A percentile compares a stretch with the other conserved stretches of the same genome.
phyloP scores from a whole-genome alignment of 2,113 vertebrate genomes.

The Casuarius casuarius region DNA sequence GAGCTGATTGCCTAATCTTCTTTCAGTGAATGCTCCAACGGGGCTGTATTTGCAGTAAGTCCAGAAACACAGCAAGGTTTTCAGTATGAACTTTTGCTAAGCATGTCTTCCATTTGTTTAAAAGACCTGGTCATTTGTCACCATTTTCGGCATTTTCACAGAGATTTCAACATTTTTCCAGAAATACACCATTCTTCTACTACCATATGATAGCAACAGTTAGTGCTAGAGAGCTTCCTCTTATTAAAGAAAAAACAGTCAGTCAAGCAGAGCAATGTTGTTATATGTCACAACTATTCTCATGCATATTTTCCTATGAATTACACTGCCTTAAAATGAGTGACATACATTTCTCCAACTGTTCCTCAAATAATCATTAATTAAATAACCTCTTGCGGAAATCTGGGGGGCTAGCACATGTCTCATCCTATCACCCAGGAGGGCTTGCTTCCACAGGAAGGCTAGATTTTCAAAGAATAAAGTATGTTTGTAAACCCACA shows the following conservation, averaged over 20 bases:
- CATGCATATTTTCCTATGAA: not conserved
- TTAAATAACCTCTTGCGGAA: not conserved
- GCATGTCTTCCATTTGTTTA: not conserved
- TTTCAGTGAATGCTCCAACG: not conserved
- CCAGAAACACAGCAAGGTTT: not conserved
- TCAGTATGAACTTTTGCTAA: not conserved
- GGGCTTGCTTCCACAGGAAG: not conserved
- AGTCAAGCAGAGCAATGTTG: not conserved
- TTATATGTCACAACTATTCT: not conserved
- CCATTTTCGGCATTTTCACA: no score
- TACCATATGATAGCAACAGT: no score
- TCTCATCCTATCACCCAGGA: not conserved
- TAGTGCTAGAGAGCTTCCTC: accelerated
- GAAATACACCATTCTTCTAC: no score
- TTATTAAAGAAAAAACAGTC: not conserved
- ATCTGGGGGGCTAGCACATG: not conserved
- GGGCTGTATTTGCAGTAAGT: not conserved
- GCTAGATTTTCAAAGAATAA: not conserved
- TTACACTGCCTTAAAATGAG: not conserved
- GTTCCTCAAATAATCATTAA: not conserved
- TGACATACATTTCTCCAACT: not conserved
- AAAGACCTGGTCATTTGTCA: no score
- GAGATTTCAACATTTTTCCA: not conserved
- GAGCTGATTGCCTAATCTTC: not conserved
- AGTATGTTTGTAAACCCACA: not conserved